These are phyloP conservation scores for Lerista edwardsae DNA, from an alignment of 2,797 vertebrate species.

Conservation along the genomic window DNA sequence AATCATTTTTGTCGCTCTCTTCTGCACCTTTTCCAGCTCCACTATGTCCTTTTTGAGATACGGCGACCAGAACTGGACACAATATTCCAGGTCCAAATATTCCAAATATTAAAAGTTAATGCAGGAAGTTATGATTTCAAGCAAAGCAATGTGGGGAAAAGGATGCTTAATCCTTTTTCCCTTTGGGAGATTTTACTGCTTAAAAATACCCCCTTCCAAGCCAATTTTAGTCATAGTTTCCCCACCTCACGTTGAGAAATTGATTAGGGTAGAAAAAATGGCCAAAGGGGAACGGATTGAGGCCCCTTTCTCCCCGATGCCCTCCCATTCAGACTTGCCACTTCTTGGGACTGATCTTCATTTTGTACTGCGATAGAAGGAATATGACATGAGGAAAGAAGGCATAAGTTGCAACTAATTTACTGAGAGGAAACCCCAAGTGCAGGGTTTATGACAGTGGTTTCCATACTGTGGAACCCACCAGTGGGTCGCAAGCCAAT, in stretches of 20 bases:
- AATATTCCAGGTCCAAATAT: no score
- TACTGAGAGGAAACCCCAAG: neutral
- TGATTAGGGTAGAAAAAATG: neutral
- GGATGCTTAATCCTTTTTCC: neutral
- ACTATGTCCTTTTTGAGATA: no score
- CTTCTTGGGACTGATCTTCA: neutral
- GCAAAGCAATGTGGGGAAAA: neutral
- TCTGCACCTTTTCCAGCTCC: no score
- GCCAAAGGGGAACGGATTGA: neutral
- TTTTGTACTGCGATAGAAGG: neutral
- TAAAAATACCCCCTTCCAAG: neutral
- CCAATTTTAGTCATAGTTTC: neutral
- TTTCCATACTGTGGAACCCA: no score
- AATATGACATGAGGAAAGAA: neutral
- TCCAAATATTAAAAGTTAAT: neutral
- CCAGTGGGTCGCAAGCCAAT: no score
- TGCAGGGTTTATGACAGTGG: neutral
- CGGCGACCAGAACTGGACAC: no score
- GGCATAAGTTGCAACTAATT: neutral
- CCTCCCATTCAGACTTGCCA: neutral
- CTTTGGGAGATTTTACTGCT: neutral
- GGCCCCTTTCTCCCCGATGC: neutral
- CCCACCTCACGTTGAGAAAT: neutral
- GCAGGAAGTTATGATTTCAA: neutral
- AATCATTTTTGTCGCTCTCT: no score